Evolutionary conservation across 2,888 invertebrate species (phyloP).

Genomic region (Cantharis flavilabris): DNA sequence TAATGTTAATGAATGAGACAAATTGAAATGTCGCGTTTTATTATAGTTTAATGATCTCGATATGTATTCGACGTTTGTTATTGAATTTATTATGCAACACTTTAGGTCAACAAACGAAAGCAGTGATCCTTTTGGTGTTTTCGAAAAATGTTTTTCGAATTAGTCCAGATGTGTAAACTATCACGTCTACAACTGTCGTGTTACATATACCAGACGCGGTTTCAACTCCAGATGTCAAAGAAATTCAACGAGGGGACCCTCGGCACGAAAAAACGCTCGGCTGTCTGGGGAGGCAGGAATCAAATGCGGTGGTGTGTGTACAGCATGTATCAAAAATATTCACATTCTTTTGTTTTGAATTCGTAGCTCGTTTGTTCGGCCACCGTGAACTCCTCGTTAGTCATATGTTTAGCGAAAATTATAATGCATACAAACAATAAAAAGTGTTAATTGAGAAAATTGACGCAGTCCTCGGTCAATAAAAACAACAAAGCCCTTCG

Average conservation of each 20-base stretch:
- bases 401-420: background rate
- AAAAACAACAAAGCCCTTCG: background rate
- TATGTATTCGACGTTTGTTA: background rate
- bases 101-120: background rate
- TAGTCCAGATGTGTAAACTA: background rate
- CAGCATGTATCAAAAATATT: background rate
- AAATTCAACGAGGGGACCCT: background rate
- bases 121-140: background rate
- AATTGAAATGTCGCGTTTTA: background rate
- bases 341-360: conserved; percentile 9
- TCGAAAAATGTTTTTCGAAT: background rate
- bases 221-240: conserved; percentile 15
- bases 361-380: conserved; percentile 10
- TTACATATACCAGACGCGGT: conserved; percentile 13
- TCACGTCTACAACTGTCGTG: background rate
- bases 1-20: background rate
- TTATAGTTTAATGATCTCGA: background rate
- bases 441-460: conserved; percentile 3
- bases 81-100: background rate
- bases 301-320: background rate
- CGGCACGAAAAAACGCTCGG: background rate
- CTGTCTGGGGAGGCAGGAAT: background rate
- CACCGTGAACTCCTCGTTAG: background rate
- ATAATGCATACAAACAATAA: conserved; percentile 6
- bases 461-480: background rate